Base-by-base conservation (phyloP, 2,113 vertebrate genomes). In the Ardeotis arabs region DNA sequence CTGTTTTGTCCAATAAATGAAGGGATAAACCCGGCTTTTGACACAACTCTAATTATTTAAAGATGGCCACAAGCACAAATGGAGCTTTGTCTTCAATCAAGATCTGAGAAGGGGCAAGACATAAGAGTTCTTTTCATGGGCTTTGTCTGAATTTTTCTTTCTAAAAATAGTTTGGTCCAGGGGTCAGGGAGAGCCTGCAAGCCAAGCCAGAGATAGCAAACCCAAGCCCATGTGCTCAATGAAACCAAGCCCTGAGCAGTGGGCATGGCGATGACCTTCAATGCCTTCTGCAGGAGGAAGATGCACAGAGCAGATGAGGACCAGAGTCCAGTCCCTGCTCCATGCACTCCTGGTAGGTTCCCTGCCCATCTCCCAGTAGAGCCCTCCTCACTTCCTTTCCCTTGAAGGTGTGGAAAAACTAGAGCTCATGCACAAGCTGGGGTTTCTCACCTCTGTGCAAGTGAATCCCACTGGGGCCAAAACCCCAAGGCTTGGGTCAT, bases 181-280 rank as follows among this genome's bases (percentile, higher is more conserved):
- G 12, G 24, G 24, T 63, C 52, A 72, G 58, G 56, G 44, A 76
- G 9, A 82, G 14, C n/a, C 66, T 81, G 41, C 27, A 47, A 27
- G n/a, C 55, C 64, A 50, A 93, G 62, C 25, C 62, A 93, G 39
- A 59, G 56, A 50, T 0, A 60, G 47, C 19, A 70, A 91, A 91
- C 21, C 8, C 69, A 87, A 66, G 69, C 3, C n/a, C 17, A 58
- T 10, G 8, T 14, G 35, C n/a, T 86, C 23, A 62, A 53, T 3
- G 6, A 70, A 87, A n/a, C 3, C 69, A 91, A 44, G 59, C 31
- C 69, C 37, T 87, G 69, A 59, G 41, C 81, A 66, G 9, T 25
- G 17, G 22, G 24, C 25, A 31, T 41, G 12, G 37, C 0, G 0
- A 31, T 58, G 47, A 37, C 16, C 29, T 77, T 53, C 63, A 67